Conservation (phyloP, 1,140 invertebrate species). For the Dendroctonus valens region DNA sequence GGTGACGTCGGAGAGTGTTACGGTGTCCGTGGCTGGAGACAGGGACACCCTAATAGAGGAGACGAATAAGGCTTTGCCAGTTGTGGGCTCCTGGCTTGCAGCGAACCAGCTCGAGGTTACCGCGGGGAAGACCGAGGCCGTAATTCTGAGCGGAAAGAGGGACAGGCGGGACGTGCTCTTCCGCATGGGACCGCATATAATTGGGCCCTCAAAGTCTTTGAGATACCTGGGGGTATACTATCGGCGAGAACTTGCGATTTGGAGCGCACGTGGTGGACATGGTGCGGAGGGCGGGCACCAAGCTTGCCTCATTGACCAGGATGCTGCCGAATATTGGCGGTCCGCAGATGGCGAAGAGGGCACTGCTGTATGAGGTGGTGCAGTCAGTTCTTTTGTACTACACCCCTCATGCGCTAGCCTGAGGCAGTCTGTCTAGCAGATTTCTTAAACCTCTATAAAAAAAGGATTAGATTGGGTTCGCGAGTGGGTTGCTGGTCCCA, state of each 20-base stretch:
- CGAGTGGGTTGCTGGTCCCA: too few species aligned
- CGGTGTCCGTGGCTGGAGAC: conserved; percentile 18
- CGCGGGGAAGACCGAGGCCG: too few species aligned
- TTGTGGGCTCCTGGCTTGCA: not conserved
- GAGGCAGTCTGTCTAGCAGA: too few species aligned
- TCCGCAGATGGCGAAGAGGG: conserved; percentile 5
- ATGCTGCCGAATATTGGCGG: conserved; percentile 20
- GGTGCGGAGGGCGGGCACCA: not conserved
- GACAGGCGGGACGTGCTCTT: not conserved
- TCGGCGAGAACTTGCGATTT: conserved; percentile 9
- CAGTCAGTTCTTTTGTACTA: conserved; percentile 9
- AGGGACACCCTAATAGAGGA: not conserved
- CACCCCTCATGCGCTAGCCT: too few species aligned
- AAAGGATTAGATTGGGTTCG: too few species aligned
- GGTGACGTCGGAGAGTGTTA: conserved; percentile 19
- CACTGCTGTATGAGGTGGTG: not conserved
- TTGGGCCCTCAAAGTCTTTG: conserved; percentile 11
- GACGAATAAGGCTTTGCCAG: not conserved
- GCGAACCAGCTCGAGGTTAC: not conserved
- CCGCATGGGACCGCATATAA: not conserved
- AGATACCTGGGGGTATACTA: conserved; percentile 34
- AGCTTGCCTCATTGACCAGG: not conserved
- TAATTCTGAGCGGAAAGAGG: conserved; percentile 7
- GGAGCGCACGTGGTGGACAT: conserved; percentile 1
- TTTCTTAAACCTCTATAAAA: too few species aligned